These are phyloP conservation scores for Cepaea nemoralis DNA, from an alignment of 1,140 invertebrate species.

Conservation along the genomic window DNA sequence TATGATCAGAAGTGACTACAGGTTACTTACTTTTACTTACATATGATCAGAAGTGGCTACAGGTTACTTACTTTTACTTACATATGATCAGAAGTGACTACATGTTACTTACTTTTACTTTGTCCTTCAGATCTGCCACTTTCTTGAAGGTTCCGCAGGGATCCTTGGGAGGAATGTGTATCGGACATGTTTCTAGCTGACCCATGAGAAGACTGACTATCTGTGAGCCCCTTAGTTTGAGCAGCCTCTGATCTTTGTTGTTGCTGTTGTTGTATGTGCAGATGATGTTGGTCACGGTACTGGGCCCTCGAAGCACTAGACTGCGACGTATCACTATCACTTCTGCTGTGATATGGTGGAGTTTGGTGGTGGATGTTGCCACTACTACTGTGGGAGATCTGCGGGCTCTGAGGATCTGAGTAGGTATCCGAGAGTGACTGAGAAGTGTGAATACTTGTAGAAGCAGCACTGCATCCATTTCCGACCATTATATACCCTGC, in stretches of 20 bases:
- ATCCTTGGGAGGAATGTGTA: slow-evolving; percentile 67
- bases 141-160: slow-evolving; percentile 65
- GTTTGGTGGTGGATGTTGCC: slow-evolving; percentile 10
- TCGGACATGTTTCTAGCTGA: slow-evolving; percentile 70
- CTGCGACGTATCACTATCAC: slow-evolving; percentile 69
- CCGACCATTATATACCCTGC: slow-evolving; percentile 38
- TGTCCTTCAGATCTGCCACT: slow-evolving; percentile 43
- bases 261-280: background rate
- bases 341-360: slow-evolving; percentile 30
- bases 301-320: slow-evolving; percentile 51
- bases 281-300: slow-evolving; percentile 10
- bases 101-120: slow-evolving; percentile 14
- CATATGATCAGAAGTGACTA: too few species aligned
- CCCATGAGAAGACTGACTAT: slow-evolving; percentile 71
- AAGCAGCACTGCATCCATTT: slow-evolving; percentile 18
- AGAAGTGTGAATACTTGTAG: slow-evolving; percentile 54
- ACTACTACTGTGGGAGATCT: slow-evolving; percentile 19
- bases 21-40: too few species aligned
- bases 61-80: too few species aligned
- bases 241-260: background rate
- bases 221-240: slow-evolving; percentile 67
- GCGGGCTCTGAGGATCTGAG: slow-evolving; percentile 25
- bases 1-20: too few species aligned
- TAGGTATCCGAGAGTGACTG: slow-evolving; percentile 55
- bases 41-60: too few species aligned